Conservation (phyloP, 2,113 vertebrate species). For the Chlamydotis undulata region DNA sequence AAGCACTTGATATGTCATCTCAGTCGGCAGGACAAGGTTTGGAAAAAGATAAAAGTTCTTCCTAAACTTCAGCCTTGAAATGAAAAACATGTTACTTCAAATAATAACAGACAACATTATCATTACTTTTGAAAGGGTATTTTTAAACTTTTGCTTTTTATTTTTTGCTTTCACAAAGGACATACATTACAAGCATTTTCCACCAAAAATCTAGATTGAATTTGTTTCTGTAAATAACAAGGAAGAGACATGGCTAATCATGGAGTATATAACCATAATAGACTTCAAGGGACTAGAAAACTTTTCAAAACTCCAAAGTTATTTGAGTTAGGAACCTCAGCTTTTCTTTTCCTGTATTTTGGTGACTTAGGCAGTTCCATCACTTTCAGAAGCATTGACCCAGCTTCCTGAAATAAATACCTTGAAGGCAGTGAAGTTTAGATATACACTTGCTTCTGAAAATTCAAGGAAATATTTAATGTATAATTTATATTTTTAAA, state of each 20-base stretch:
- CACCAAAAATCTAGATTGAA: background rate
- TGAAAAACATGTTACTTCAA: background rate
- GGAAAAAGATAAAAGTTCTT: background rate
- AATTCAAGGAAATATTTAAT: background rate
- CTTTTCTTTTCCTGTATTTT: background rate
- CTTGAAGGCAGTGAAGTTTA: background rate
- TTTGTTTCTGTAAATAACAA: background rate
- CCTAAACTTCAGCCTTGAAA: background rate
- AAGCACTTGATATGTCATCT: background rate
- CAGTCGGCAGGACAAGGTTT: background rate
- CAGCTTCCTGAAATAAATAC: constrained; percentile 6
- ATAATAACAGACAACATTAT: background rate
- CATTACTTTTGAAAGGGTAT: background rate
- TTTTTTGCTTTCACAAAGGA: background rate
- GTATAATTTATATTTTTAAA: background rate
- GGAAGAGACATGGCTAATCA: background rate
- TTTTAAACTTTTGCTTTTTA: background rate
- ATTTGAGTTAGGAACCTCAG: background rate
- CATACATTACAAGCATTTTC: background rate
- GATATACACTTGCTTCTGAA: background rate
- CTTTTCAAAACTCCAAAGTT: background rate
- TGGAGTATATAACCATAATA: background rate
- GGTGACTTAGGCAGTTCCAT: background rate
- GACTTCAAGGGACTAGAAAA: background rate
- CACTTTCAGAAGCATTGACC: background rate